Percentiles rank a stretch among this genome's conserved stretches.
Evolutionary conservation across 2,797 vertebrate genomes (phyloP).

Genomic region (Novumbra hubbsi): DNA sequence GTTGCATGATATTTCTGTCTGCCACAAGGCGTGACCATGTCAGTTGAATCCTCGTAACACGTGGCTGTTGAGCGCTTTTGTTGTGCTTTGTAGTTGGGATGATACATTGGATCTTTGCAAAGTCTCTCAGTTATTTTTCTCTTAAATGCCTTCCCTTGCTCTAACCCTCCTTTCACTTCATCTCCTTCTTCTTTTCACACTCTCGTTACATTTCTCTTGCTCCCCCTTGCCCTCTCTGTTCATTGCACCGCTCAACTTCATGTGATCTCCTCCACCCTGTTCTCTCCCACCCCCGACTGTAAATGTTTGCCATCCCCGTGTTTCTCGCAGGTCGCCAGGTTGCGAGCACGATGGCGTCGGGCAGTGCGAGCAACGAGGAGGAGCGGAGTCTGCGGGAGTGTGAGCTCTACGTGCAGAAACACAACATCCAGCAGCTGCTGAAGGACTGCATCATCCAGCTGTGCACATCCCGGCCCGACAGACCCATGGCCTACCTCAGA

Average conservation of each 20-base stretch:
- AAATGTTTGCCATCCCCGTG: too few relatives aligned
- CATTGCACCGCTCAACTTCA: not conserved
- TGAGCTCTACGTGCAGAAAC: conserved; percentile 95
- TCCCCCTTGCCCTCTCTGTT: not conserved
- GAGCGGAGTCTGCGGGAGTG: conserved; percentile 95
- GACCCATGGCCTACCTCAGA: conserved; percentile 96
- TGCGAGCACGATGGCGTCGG: conserved; percentile 89
- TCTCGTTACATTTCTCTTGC: not conserved
- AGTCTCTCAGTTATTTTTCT: not conserved
- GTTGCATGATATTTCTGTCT: not conserved
- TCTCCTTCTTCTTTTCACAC: not conserved
- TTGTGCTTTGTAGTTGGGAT: not conserved
- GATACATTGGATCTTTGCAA: not conserved
- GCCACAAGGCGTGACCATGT: not conserved
- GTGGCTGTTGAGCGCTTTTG: not conserved
- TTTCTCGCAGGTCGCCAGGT: conserved; percentile 21
- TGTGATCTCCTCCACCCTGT: not conserved
- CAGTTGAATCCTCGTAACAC: not conserved
- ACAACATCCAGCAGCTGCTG: conserved; percentile 96
- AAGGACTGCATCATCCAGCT: conserved; percentile 98
- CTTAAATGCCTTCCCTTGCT: not conserved
- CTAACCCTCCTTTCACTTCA: not conserved
- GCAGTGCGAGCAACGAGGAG: conserved; percentile 87
- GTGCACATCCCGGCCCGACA: conserved; percentile 89
- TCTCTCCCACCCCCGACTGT: not conserved